A percentile compares a stretch with the other conserved stretches of the same genome.
phyloP scores from a whole-genome alignment of 2,113 vertebrate species.

The Strix aluco region DNA sequence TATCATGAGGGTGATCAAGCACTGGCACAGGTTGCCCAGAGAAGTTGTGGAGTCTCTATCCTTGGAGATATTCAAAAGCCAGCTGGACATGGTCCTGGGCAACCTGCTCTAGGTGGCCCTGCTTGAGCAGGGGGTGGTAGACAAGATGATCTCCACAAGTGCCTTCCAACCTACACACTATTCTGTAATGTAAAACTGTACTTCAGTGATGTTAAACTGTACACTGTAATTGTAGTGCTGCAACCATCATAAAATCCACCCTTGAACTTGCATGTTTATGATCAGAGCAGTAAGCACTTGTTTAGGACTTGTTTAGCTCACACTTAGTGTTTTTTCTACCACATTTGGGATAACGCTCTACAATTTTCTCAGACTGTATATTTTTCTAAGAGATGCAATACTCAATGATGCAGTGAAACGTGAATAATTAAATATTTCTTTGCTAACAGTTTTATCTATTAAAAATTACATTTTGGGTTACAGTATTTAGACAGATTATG shows the following conservation, averaged over 20 bases:
- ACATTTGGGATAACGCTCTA: not conserved
- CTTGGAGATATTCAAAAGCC: not conserved
- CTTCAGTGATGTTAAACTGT: not conserved
- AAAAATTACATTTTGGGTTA: not conserved
- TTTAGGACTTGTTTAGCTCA: not conserved
- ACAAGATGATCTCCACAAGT: not conserved
- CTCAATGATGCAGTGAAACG: not conserved
- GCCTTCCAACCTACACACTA: not conserved
- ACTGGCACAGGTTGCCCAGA: not conserved
- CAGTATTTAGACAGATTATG: not conserved
- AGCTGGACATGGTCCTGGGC: accelerated
- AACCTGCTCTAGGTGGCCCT: not conserved
- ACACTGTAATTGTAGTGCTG: not conserved
- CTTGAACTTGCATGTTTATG: not conserved
- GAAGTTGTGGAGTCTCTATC: not conserved
- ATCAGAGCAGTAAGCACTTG: not conserved
- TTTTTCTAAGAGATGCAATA: not conserved
- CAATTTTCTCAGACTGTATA: not conserved
- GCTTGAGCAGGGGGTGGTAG: not conserved
- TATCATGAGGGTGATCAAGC: accelerated
- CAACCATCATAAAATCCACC: not conserved
- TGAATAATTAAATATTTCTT: not conserved
- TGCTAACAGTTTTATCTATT: not conserved
- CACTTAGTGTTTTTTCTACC: not conserved
- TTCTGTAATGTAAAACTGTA: not conserved